Evolutionary conservation across 2,888 invertebrate genomes (phyloP), one percentile per base, ranked within the genome.

Genomic region (Dascillus cervinus): DNA sequence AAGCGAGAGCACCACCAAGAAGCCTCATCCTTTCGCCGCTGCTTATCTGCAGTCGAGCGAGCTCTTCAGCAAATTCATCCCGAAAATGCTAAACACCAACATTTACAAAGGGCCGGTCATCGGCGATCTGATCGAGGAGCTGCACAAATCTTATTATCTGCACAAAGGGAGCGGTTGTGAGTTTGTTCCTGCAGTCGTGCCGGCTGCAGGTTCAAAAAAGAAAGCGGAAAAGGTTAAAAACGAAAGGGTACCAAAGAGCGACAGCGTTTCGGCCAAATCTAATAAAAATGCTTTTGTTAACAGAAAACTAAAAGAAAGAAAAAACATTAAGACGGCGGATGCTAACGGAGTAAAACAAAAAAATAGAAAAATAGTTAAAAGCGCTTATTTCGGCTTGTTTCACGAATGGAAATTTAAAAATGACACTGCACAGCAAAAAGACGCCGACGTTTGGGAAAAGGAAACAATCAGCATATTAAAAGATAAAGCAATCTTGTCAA

Each of bases 91-190:
- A 8, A 41, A 50, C 3, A 38, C 67, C n/a, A 44, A 68, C 6
- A 67, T 67, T 49, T 77, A 77, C 44, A 71, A 64, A 21, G 80
- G 80, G 8, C 80, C 80, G 0, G 73, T 79, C 8, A 79, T 81
- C 41, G 76, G 77, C 14, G 80, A 81, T 47, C 67, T 81, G 37
- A 74, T 81, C 26, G 72, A 77, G 15, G 78, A 80, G 67, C 53
- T 81, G 15, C 75, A 79, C 49, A 73, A 72, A 9, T 70, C 52
- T 4, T 15, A 37, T 3, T 35, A 43, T 37, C 29, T 41, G 64
- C 17, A 8, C 8, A 39, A 25, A 36, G 6, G 43, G 64, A 24
- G 65, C 63, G 24, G 64, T 58, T 20, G 38, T 17, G 34, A 41
- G 28, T 29, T 34, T 22, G 25, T 36, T 5, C 39, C 40, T 26